Base-by-base conservation (phyloP, 2,113 vertebrate genomes). In the Crotalus viridis region DNA sequence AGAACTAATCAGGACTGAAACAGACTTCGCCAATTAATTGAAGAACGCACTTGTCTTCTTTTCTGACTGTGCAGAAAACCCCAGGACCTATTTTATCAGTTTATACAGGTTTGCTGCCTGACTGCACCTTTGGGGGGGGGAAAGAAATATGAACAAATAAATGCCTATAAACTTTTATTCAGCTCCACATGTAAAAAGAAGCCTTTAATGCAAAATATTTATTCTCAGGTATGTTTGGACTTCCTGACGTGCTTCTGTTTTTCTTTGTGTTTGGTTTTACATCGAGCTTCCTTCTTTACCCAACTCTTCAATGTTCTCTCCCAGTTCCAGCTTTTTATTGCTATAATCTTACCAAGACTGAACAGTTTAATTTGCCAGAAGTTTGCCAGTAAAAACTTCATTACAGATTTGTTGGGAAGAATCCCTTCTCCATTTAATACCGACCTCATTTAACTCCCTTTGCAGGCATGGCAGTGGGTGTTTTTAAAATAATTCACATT, bases 1-100 rank as follows among this genome's bases (percentile, higher is more conserved):
- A 96, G 59, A 97, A 96, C 92, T 96, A 97, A 96, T 97, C 96
- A 97, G 56, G 22, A 0, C 48, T 93, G 93, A 96, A 96, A 26
- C 93, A 96, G 94, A 3, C 55, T 95, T 94, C 81, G 51, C 64
- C 57, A 93, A 51, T 93, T 96, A 97, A 95, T 93, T 96, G 89
- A 55, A 96, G 94, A 91, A 96, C 96, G 91, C 33, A 87, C 19
- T 95, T 95, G 4, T 94, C 94, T 21, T 88, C 91, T 89, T 85
- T 96, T 94, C 92, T 93, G 54, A 94, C 89, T 92, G 33, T 91
- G 88, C 91, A 93, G 43, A 95, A 94, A 97, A 88, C 52, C 46
- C 19, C 48, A 93, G 96, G 85, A 85, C 69, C 90, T 96, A 54
- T 96, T 97, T 97, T 96, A 96, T 97, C 95, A 93, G 39, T 94